Conservation (phyloP, 1,140 invertebrate species). For the Hylaeus volcanicus region DNA sequence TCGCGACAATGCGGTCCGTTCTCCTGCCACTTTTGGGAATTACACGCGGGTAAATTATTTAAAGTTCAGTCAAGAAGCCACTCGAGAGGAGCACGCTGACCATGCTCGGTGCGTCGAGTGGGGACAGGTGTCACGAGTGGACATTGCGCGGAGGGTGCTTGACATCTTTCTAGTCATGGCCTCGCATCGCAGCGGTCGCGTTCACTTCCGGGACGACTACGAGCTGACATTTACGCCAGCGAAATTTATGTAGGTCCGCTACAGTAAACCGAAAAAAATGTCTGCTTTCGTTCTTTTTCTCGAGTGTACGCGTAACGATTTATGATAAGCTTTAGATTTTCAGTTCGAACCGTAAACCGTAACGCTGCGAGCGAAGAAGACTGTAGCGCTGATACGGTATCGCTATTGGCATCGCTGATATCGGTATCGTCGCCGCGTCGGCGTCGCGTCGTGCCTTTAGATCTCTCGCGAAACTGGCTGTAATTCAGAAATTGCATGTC, state of each 20-base stretch:
- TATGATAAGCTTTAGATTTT: too few relatives aligned
- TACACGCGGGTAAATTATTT: conserved; percentile 21
- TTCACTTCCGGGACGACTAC: not conserved
- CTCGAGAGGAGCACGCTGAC: not conserved
- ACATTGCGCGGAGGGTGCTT: not conserved
- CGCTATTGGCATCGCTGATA: too few relatives aligned
- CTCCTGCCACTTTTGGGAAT: conserved; percentile 18
- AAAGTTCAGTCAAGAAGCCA: not conserved
- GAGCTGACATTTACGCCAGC: not conserved
- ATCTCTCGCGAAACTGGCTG: too few relatives aligned
- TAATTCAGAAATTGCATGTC: too few relatives aligned
- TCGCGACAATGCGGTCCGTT: not conserved
- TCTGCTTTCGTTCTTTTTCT: not conserved
- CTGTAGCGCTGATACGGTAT: too few relatives aligned
- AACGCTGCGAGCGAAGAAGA: too few relatives aligned
- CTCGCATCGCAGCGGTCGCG: too few relatives aligned
- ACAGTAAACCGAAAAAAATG: not conserved
- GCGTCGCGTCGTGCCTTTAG: too few relatives aligned
- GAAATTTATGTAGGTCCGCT: not conserved
- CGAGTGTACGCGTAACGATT: not conserved
- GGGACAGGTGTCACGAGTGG: conserved; percentile 8
- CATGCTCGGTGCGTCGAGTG: not conserved
- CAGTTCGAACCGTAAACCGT: too few relatives aligned
- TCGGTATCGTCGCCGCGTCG: too few relatives aligned
- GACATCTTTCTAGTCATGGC: not conserved